Conservation (phyloP, 2,113 vertebrate genomes). For the Eulemur rufifrons region DNA sequence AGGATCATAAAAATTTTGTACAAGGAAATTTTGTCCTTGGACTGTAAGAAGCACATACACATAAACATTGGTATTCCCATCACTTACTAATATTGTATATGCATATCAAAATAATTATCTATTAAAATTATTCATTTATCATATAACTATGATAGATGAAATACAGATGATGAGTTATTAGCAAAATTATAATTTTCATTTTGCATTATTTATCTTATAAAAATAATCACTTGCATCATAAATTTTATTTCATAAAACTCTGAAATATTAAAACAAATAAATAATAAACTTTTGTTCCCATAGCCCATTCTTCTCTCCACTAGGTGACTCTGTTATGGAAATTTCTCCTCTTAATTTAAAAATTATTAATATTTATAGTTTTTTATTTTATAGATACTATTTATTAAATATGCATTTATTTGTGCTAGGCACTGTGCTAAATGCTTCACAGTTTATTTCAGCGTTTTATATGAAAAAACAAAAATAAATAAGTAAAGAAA, state of each 20-base stretch:
- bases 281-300: background rate
- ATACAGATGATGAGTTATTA: background rate
- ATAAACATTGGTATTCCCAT: background rate
- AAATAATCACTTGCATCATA: background rate
- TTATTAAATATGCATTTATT: background rate
- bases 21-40: background rate
- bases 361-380: background rate
- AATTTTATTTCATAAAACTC: background rate
- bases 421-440: background rate
- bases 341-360: background rate
- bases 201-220: background rate
- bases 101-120: background rate
- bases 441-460: background rate
- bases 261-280: background rate
- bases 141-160: background rate
- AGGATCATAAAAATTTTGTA: background rate
- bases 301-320: background rate
- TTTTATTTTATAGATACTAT: background rate
- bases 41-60: background rate
- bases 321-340: background rate
- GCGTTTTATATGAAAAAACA: background rate
- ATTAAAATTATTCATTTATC: background rate
- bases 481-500: background rate
- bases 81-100: background rate
- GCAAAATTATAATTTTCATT: background rate